Conservation (phyloP, 2,888 invertebrate species). For the Dynastes hyllus region DNA sequence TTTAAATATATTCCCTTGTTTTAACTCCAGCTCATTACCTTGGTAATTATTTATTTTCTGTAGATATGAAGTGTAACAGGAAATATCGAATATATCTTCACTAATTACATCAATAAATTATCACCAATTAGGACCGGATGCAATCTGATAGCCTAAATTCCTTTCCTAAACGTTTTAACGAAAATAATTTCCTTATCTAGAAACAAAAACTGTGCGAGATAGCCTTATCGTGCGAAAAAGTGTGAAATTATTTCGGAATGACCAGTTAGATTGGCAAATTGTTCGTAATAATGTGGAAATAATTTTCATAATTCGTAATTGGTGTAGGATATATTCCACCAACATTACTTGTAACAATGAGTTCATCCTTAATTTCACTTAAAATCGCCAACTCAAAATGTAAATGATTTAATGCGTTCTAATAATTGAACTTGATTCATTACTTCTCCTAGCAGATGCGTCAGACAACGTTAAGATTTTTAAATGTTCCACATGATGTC, state of each 20-base stretch:
- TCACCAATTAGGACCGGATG: conserved; percentile 44
- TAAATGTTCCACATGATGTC: conserved; percentile 1
- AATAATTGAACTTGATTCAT: conserved; percentile 47
- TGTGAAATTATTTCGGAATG: background rate
- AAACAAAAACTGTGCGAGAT: conserved; percentile 18
- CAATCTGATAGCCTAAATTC: conserved; percentile 14
- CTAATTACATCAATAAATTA: conserved; percentile 36
- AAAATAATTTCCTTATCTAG: conserved; percentile 28
- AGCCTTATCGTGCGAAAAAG: conserved; percentile 35
- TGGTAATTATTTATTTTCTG: conserved; percentile 26
- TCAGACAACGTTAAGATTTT: conserved; percentile 22
- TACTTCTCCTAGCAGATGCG: conserved; percentile 29
- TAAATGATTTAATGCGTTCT: conserved; percentile 46
- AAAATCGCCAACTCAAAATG: conserved; percentile 51
- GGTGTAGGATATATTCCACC: conserved; percentile 47
- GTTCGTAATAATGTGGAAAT: conserved; percentile 40
- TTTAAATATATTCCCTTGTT: conserved; percentile 1
- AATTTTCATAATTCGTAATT: conserved; percentile 43
- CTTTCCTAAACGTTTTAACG: background rate
- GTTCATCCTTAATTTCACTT: conserved; percentile 49
- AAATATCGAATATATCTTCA: conserved; percentile 39
- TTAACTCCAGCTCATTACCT: conserved; percentile 3
- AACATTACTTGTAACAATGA: conserved; percentile 46
- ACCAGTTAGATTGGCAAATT: conserved; percentile 44
- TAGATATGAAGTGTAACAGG: conserved; percentile 36